phyloP scores from a whole-genome alignment of 1,140 invertebrate species.

The Halesus radiatus region DNA sequence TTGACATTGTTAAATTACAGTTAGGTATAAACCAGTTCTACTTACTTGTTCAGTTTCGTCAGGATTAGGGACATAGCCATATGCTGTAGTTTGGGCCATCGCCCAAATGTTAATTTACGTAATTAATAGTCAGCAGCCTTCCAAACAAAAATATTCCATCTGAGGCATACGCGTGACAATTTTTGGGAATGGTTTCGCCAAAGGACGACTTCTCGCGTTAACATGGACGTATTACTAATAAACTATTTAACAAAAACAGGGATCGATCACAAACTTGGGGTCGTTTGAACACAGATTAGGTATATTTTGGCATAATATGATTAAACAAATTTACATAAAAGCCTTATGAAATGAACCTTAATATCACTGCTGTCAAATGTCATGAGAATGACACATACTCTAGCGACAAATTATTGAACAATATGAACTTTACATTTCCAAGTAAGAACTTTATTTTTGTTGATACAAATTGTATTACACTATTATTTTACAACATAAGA shows the following conservation, averaged over 20 bases:
- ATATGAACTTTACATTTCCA: not conserved
- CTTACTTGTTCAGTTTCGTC: conserved; percentile 45
- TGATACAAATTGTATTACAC: not conserved
- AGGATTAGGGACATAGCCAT: conserved; percentile 44
- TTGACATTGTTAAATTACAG: conserved; percentile 51
- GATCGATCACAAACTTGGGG: conserved; percentile 4
- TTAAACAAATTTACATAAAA: conserved; percentile 51
- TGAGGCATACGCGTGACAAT: conserved; percentile 53
- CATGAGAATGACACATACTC: conserved; percentile 51
- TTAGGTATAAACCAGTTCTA: conserved; percentile 43
- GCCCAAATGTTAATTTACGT: conserved; percentile 46
- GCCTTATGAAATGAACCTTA: conserved; percentile 40
- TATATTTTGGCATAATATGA: conserved; percentile 46
- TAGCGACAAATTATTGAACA: conserved; percentile 46
- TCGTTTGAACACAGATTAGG: conserved; percentile 9
- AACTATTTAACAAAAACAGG: conserved; percentile 20
- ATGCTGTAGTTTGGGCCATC: conserved; percentile 48
- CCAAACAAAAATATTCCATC: conserved; percentile 48
- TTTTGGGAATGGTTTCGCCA: conserved; percentile 42
- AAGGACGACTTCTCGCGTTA: conserved; percentile 42
- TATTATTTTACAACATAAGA: not conserved
- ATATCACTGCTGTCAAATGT: conserved; percentile 52
- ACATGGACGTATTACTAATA: conserved; percentile 45
- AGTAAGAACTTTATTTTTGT: conserved; percentile 2
- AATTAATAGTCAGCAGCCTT: conserved; percentile 50